phyloP scores from a whole-genome alignment of 64 coral and sea anemone genomes.

The Porites lutea region DNA sequence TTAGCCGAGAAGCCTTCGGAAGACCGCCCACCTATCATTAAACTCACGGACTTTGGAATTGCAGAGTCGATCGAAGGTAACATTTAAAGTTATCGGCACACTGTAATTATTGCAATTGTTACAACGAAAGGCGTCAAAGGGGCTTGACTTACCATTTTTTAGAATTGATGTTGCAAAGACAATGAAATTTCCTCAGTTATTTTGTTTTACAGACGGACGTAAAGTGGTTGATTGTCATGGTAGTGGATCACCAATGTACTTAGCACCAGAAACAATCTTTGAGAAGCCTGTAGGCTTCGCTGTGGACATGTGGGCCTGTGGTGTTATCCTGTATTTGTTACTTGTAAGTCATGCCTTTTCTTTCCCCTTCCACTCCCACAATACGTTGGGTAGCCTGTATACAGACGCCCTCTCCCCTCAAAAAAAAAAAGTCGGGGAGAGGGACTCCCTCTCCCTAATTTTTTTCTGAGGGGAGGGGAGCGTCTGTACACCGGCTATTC shows the following conservation, averaged over 20 bases:
- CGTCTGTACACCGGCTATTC: too few relatives aligned
- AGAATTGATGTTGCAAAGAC: background rate
- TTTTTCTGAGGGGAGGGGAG: too few relatives aligned
- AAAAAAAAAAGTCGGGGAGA: too few relatives aligned
- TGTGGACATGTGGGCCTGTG: conserved; percentile 95
- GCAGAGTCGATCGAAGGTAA: conserved; percentile 79
- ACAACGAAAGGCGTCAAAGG: too few relatives aligned
- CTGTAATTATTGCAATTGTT: too few relatives aligned
- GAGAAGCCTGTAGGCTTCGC: conserved; percentile 66
- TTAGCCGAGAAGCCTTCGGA: conserved; percentile 67
- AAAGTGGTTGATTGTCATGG: conserved; percentile 65
- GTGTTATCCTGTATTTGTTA: conserved; percentile 89
- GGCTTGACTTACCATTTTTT: too few relatives aligned
- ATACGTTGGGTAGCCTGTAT: too few relatives aligned
- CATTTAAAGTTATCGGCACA: background rate
- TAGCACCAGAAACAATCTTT: conserved; percentile 88
- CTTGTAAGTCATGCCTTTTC: conserved; percentile 58
- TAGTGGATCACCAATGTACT: conserved; percentile 90
- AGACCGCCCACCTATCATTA: conserved; percentile 83
- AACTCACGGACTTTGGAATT: conserved; percentile 96
- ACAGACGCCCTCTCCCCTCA: too few relatives aligned
- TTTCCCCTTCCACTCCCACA: too few relatives aligned
- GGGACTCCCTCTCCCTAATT: too few relatives aligned
- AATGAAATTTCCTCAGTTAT: background rate
- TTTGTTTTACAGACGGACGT: conserved; percentile 53